phyloP scores from a whole-genome alignment of 2,888 invertebrate species.

The Cryptocephalus primarius region DNA sequence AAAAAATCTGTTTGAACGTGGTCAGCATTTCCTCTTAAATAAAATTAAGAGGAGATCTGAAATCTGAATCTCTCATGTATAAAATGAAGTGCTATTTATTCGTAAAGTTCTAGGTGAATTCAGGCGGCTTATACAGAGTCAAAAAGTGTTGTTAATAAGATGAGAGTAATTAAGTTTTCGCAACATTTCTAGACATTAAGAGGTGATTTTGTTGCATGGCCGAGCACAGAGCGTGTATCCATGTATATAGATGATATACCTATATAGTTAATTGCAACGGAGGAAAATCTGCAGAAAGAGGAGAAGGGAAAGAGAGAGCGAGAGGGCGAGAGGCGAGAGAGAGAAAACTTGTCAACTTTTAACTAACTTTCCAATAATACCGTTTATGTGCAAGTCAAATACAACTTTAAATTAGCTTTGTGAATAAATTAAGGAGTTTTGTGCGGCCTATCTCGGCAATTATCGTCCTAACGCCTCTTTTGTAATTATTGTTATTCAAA shows the following conservation, averaged over 20 bases:
- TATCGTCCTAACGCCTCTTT: slow-evolving; percentile 36
- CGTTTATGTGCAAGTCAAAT: slow-evolving; percentile 41
- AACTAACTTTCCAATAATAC: slow-evolving; percentile 39
- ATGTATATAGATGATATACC: slow-evolving; percentile 1
- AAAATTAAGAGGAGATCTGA: too few species aligned
- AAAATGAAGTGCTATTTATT: too few species aligned
- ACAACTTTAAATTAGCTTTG: slow-evolving; percentile 41
- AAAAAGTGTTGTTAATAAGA: too few species aligned
- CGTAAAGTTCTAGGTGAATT: too few species aligned
- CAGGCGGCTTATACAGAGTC: too few species aligned
- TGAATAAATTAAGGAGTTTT: slow-evolving; percentile 39
- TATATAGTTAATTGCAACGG: slow-evolving; percentile 4
- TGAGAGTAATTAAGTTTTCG: too few species aligned
- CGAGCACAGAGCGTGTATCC: slow-evolving; percentile 20
- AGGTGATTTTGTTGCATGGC: slow-evolving; percentile 17
- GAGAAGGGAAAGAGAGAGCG: slow-evolving; percentile 8
- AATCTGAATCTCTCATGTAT: too few species aligned
- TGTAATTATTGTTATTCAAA: slow-evolving; percentile 40
- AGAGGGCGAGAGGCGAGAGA: slow-evolving; percentile 6
- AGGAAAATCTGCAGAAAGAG: slow-evolving; percentile 10
- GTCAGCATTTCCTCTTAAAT: too few species aligned
- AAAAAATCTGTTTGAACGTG: too few species aligned
- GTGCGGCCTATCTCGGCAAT: slow-evolving; percentile 40
- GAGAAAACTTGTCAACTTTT: slow-evolving; percentile 36
- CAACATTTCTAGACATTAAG: too few species aligned